These are phyloP conservation scores for Macrobrachium rosenbergii DNA, from an alignment of 1,140 invertebrate species.

Conservation along the genomic window DNA sequence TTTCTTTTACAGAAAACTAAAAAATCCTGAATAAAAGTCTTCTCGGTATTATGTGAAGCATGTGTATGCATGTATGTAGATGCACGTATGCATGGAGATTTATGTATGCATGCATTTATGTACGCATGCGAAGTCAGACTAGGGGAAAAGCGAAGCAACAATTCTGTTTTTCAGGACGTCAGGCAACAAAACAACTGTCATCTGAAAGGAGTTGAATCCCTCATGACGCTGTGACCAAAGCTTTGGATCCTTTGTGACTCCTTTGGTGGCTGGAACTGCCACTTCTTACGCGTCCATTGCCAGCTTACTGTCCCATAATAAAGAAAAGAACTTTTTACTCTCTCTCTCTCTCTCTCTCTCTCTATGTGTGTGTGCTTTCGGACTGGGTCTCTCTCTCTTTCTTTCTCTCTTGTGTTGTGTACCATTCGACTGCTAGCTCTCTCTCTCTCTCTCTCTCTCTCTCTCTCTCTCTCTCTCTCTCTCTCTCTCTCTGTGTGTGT, in stretches of 20 bases:
- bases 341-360: too few species aligned
- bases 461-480: too few species aligned
- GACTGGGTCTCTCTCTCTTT: background rate
- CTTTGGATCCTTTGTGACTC: constrained; percentile 11
- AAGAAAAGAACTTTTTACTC: background rate
- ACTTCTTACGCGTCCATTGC: background rate
- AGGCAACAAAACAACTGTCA: background rate
- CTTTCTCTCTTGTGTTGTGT: background rate
- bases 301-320: background rate
- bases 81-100: too few species aligned
- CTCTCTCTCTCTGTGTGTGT: too few species aligned
- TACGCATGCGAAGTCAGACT: too few species aligned
- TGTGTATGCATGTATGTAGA: too few species aligned
- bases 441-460: too few species aligned
- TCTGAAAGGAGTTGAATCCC: constrained; percentile 22
- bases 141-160: background rate
- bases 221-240: background rate
- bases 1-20: too few species aligned
- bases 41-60: too few species aligned
- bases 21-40: too few species aligned
- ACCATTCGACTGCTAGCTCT: too few species aligned
- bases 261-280: background rate
- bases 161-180: background rate
- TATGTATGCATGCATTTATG: too few species aligned
- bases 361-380: background rate